Evolutionary conservation across 2,113 vertebrate species (phyloP), one percentile per base, ranked within the genome.

Genomic region (Rhabdornis inornatus): DNA sequence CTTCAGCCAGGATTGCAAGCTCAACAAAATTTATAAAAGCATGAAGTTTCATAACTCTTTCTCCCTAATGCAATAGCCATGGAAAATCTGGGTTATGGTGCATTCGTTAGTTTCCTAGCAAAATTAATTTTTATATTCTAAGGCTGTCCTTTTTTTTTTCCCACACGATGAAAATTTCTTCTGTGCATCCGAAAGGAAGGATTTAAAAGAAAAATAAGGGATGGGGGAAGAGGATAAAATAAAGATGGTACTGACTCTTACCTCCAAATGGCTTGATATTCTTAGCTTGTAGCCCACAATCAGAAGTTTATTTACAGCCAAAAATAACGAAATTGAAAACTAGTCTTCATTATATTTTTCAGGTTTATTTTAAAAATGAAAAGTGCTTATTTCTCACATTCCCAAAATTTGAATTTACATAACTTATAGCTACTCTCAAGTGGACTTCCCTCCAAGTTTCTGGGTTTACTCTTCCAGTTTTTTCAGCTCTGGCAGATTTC

Each of bases 1-100:
- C 92, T 97, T 94, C 93, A 93, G 91, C 90, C 82, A 92, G 94
- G 95, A 97, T 40, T 98, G 98, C 98, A 97, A 98, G 92, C 96
- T 98, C 98, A 83, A 96, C 97, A 97, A 95, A 98, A 98, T n/a
- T 90, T 96, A 92, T 83, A 89, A 85, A 96, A 83, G 95, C 97
- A 93, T 94, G 96, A 97, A 78, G 79, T 96, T 97, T 96, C 87
- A 94, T 92, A 92, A 97, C 89, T 93, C 60, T 45, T 91, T 95
- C 90, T 94, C 69, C 87, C 78, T 87, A 91, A 92, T 85, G 89
- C 55, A 56, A 71, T 86, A 92, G 69, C 82, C 90, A 83, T 42
- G 88, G 95, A 92, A 96, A 96, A 96, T 96, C 93, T 91, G 65
- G 76, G 95, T 87, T 97, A 94, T 70, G 80, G 66, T 64, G 45